Conservation (phyloP, 2,888 invertebrate species). For the Chydorus sphaericus region DNA sequence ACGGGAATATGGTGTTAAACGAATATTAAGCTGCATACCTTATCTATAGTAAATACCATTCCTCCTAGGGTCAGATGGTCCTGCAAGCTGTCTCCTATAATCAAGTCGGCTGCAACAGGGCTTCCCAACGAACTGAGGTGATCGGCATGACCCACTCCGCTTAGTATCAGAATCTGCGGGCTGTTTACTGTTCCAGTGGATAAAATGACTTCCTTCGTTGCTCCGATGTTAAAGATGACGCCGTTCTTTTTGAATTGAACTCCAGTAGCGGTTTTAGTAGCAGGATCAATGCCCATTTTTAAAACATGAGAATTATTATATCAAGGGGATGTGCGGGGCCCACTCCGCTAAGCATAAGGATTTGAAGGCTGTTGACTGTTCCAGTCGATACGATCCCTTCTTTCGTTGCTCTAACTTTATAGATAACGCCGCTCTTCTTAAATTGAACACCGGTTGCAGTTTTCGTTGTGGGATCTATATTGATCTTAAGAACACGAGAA, state of each 20-base stretch:
- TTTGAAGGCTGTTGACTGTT: too few species aligned
- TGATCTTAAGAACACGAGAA: too few species aligned
- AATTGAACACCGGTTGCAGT: too few species aligned
- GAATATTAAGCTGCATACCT: too few species aligned
- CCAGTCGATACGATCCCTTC: too few species aligned
- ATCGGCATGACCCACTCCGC: slow-evolving; percentile 52
- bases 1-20: too few species aligned
- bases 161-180: slow-evolving; percentile 62
- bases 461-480: too few species aligned
- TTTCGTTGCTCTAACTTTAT: too few species aligned
- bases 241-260: slow-evolving; percentile 57
- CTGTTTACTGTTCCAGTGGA: slow-evolving; percentile 61
- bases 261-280: slow-evolving; percentile 55
- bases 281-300: slow-evolving; percentile 55
- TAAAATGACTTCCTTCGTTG: slow-evolving; percentile 60
- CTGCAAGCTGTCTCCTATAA: slow-evolving; percentile 32
- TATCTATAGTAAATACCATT: slow-evolving; percentile 38
- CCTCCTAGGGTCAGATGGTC: slow-evolving; percentile 53
- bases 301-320: slow-evolving; percentile 67
- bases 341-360: too few species aligned
- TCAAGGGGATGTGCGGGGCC: too few species aligned
- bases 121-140: slow-evolving; percentile 42
- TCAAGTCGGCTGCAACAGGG: slow-evolving; percentile 25
- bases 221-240: slow-evolving; percentile 43
- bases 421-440: too few species aligned